Evolutionary conservation across 2,797 vertebrate species (phyloP).

Genomic region (Catharus ustulatus): DNA sequence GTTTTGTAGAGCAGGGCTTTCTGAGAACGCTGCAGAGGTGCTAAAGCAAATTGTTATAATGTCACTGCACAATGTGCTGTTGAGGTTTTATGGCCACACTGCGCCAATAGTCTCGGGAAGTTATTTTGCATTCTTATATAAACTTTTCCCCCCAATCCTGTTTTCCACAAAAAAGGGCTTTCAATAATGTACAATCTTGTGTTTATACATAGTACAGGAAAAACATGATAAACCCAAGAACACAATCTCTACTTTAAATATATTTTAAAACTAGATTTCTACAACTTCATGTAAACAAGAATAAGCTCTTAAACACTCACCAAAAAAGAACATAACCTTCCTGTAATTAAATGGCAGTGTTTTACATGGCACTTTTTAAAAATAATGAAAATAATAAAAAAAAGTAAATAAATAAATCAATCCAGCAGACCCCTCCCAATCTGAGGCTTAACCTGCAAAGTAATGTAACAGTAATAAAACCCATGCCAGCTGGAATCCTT

Average conservation of each 20-base stretch:
- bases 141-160: conserved; percentile 7
- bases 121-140: conserved; percentile 68
- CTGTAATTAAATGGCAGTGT: conserved; percentile 73
- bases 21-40: conserved; percentile 25
- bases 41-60: conserved; percentile 46
- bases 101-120: conserved; percentile 62
- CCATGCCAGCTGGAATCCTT: conserved; percentile 68
- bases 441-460: conserved; percentile 71
- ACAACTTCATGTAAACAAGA: conserved; percentile 59
- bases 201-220: conserved; percentile 62
- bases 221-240: conserved; percentile 71
- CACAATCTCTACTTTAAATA: conserved; percentile 55
- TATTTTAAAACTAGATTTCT: conserved; percentile 62
- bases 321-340: conserved; percentile 59
- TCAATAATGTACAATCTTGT: conserved; percentile 64
- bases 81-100: conserved; percentile 66
- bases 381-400: conserved; percentile 64
- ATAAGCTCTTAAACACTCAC: conserved; percentile 57
- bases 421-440: conserved; percentile 66
- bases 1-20: neutral
- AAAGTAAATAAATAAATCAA: conserved; percentile 74
- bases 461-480: conserved; percentile 72
- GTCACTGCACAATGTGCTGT: conserved; percentile 43
- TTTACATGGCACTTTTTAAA: conserved; percentile 69
- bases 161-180: conserved; percentile 68